phyloP scores from a whole-genome alignment of 2,113 vertebrate genomes.

The Oenanthe oenanthe region DNA sequence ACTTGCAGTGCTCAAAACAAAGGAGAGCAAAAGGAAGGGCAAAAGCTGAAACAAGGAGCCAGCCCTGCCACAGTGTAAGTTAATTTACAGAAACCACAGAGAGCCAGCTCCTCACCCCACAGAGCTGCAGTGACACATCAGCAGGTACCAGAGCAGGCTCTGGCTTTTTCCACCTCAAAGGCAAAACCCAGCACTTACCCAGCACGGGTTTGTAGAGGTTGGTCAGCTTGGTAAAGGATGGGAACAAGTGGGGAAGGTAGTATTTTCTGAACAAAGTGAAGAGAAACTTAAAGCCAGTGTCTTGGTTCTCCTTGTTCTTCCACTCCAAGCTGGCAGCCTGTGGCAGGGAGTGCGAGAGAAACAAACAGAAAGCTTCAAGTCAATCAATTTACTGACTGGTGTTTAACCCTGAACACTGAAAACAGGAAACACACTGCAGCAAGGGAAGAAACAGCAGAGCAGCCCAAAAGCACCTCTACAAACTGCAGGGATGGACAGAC shows the following conservation, averaged over 20 bases:
- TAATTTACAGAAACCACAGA: background rate
- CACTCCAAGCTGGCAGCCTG: slow-evolving; percentile 97
- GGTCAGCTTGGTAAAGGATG: slow-evolving; percentile 93
- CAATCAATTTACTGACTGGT: background rate
- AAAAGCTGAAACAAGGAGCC: background rate
- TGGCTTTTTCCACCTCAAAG: background rate
- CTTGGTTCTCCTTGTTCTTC: slow-evolving; percentile 94
- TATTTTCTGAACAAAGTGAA: slow-evolving; percentile 97
- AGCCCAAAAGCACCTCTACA: background rate
- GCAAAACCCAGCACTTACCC: slow-evolving; percentile 80
- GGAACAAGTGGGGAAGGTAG: slow-evolving; percentile 97
- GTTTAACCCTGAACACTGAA: background rate
- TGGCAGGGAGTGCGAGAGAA: background rate
- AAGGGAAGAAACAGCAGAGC: background rate
- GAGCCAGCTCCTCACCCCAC: background rate
- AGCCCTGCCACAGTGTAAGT: background rate
- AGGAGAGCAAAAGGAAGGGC: background rate
- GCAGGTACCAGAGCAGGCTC: background rate
- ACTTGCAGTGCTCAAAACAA: background rate
- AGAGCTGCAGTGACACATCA: rapidly evolving
- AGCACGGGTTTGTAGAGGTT: slow-evolving; percentile 97
- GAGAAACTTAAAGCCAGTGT: slow-evolving; percentile 98
- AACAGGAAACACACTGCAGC: background rate
- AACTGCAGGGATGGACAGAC: background rate
- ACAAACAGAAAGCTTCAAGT: slow-evolving; percentile 10